phyloP scores from a whole-genome alignment of 2,113 vertebrate species.

The Dicentrarchus labrax region DNA sequence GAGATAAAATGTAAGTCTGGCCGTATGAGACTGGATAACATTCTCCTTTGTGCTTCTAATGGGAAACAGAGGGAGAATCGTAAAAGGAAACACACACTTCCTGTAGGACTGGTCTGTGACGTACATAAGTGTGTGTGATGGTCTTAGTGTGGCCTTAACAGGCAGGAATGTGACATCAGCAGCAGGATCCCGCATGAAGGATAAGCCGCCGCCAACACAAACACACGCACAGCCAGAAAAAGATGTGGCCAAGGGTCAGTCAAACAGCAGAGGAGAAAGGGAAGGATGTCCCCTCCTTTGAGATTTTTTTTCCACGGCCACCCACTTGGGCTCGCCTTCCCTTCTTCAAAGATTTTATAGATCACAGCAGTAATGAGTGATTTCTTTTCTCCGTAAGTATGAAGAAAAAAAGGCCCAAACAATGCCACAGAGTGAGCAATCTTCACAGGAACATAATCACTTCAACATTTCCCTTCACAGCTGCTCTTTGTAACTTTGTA shows the following conservation, averaged over 20 bases:
- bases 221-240: conserved; percentile 52
- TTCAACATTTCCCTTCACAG: conserved; percentile 10
- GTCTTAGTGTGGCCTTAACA: conserved; percentile 37
- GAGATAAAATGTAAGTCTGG: conserved; percentile 31
- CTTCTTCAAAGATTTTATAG: conserved; percentile 34
- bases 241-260: conserved; percentile 45
- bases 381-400: neutral
- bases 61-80: conserved; percentile 67
- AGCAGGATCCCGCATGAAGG: conserved; percentile 44
- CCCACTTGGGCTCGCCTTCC: conserved; percentile 40
- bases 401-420: neutral
- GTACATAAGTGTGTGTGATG: conserved; percentile 47
- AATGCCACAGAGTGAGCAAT: neutral
- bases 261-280: conserved; percentile 44
- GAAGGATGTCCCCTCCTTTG: conserved; percentile 42
- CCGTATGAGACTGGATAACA: conserved; percentile 33
- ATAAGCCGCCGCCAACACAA: conserved; percentile 29
- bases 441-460: conserved; percentile 31
- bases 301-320: conserved; percentile 38
- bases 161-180: conserved; percentile 71
- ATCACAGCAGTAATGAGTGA: conserved; percentile 6
- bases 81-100: conserved; percentile 78
- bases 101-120: conserved; percentile 70
- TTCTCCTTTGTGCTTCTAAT: conserved; percentile 70
- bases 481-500: neutral